phyloP scores from a whole-genome alignment of 2,113 vertebrate genomes.

The Hippocampus comes region DNA sequence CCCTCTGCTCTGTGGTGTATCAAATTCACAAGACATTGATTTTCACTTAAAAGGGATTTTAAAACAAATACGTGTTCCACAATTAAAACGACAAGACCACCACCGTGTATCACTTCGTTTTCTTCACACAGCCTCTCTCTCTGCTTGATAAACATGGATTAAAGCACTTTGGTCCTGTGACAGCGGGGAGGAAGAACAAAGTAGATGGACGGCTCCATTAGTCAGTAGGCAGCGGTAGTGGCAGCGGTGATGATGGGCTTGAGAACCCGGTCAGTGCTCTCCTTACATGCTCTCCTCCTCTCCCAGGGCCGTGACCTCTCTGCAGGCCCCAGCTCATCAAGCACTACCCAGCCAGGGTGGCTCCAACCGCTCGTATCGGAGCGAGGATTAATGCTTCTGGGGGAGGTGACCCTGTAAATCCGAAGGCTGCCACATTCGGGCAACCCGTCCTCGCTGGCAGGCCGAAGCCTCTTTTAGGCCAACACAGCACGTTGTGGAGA shows the following conservation, averaged over 20 bases:
- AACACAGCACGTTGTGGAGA: slow-evolving; percentile 41
- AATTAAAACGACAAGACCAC: background rate
- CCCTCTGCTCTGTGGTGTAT: background rate
- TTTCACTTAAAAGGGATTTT: background rate
- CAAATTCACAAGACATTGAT: background rate
- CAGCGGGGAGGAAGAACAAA: slow-evolving; percentile 31
- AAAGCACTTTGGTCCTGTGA: slow-evolving; percentile 63
- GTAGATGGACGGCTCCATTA: slow-evolving; percentile 56
- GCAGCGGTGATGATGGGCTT: slow-evolving; percentile 44
- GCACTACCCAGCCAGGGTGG: slow-evolving; percentile 64
- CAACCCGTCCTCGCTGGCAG: slow-evolving; percentile 50
- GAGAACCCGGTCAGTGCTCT: slow-evolving; percentile 59
- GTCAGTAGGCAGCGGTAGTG: slow-evolving; percentile 30
- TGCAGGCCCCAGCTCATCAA: slow-evolving; percentile 56
- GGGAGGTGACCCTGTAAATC: slow-evolving; percentile 69
- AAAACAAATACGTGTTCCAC: background rate
- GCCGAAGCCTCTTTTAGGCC: slow-evolving; percentile 25
- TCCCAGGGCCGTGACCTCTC: slow-evolving; percentile 59
- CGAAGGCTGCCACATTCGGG: slow-evolving; percentile 59
- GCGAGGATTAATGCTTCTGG: slow-evolving; percentile 68
- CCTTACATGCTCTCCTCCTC: slow-evolving; percentile 60
- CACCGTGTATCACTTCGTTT: background rate
- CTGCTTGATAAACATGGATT: slow-evolving; percentile 56
- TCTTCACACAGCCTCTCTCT: slow-evolving; percentile 14
- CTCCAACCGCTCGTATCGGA: slow-evolving; percentile 68